Evolutionary conservation across 2,113 vertebrate genomes (phyloP).

Genomic region (Trachemys scripta): DNA sequence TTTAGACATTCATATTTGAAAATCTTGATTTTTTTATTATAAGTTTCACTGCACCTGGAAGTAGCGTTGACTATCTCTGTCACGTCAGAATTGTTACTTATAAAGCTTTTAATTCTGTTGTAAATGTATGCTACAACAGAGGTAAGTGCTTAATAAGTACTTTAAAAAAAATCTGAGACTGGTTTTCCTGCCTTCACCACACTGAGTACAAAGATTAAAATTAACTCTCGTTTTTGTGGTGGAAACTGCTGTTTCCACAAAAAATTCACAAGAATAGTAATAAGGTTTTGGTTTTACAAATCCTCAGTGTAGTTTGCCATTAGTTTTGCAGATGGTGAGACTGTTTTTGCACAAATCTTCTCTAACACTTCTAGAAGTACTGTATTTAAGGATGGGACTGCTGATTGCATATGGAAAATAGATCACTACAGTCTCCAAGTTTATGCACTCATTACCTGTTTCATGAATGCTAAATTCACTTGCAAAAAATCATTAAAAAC

Average conservation of each 20-base stretch:
- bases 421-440: neutral
- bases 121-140: neutral
- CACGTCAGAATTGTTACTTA: neutral
- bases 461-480: neutral
- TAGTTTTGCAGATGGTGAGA: neutral
- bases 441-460: neutral
- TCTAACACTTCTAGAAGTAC: neutral
- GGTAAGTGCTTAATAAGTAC: neutral
- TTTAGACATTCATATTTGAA: neutral
- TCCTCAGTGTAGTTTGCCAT: neutral
- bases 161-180: neutral
- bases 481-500: neutral
- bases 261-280: neutral
- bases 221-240: neutral
- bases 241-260: neutral
- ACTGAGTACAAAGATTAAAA: neutral
- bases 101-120: neutral
- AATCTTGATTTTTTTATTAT: neutral
- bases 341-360: neutral
- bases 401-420: neutral
- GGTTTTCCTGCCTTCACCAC: neutral
- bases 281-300: neutral
- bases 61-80: neutral
- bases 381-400: neutral
- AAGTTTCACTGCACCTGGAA: neutral